These are phyloP conservation scores for Drosophila grimshawi DNA, from an alignment of 1,140 invertebrate species.

Conservation along the genomic window DNA sequence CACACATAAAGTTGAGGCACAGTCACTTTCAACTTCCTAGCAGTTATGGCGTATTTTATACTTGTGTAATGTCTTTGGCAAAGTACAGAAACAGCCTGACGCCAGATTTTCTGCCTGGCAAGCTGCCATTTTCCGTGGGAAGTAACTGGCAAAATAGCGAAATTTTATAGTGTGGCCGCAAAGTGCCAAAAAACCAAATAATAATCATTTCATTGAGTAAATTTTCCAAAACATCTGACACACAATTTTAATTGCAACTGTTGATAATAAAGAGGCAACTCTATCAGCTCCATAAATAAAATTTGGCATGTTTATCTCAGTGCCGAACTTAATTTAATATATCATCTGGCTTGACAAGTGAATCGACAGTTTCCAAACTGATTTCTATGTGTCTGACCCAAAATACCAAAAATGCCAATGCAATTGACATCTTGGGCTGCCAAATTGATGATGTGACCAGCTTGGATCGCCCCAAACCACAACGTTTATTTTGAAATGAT, in stretches of 20 bases:
- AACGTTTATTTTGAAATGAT: conserved; percentile 2
- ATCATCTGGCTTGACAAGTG: conserved; percentile 45
- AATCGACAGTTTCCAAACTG: conserved; percentile 55
- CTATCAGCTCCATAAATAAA: not conserved
- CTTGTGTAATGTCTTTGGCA: conserved; percentile 53
- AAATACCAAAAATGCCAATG: conserved; percentile 56
- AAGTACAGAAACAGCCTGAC: conserved; percentile 49
- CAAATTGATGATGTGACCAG: conserved; percentile 72
- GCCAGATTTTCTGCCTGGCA: conserved; percentile 63
- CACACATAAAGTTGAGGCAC: conserved; percentile 16
- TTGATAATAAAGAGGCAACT: not conserved
- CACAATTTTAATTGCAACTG: not conserved
- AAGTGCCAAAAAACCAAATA: conserved; percentile 39
- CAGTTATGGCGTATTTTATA: conserved; percentile 68
- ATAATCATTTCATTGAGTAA: conserved; percentile 28
- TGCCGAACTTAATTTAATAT: conserved; percentile 47
- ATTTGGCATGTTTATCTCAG: conserved; percentile 26
- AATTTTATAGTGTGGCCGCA: conserved; percentile 65
- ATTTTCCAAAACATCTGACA: conserved; percentile 12
- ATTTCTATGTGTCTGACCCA: conserved; percentile 64
- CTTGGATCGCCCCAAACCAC: conserved; percentile 29
- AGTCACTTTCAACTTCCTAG: conserved; percentile 2
- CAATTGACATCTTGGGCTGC: conserved; percentile 69
- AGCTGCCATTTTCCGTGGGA: conserved; percentile 43
- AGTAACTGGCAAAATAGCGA: conserved; percentile 5